phyloP scores from a whole-genome alignment of 2,888 invertebrate species.

The Dryobota labecula region DNA sequence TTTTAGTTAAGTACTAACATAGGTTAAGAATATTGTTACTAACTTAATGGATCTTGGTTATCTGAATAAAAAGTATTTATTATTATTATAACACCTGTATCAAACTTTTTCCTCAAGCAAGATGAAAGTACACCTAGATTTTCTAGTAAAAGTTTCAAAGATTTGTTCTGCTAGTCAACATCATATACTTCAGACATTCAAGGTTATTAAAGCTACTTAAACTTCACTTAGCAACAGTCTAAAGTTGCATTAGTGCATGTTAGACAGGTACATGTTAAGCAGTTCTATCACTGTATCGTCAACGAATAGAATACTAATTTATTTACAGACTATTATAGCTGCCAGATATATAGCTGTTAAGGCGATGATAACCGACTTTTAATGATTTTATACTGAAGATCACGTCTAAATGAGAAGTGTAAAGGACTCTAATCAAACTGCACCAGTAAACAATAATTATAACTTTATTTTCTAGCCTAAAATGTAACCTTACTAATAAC shows the following conservation, averaged over 20 bases:
- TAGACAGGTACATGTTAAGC: constrained; percentile 3
- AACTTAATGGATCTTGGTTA: too few relatives aligned
- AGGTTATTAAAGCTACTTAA: background rate
- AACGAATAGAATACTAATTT: constrained; percentile 26
- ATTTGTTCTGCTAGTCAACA: background rate
- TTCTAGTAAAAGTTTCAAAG: background rate
- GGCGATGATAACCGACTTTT: too few relatives aligned
- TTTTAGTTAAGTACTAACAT: too few relatives aligned
- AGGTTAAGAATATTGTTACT: too few relatives aligned
- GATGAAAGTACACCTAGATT: background rate
- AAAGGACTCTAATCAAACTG: too few relatives aligned
- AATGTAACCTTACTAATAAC: too few relatives aligned
- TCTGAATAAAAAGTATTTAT: too few relatives aligned
- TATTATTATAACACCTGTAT: too few relatives aligned
- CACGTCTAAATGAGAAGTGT: too few relatives aligned
- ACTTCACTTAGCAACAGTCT: constrained; percentile 8
- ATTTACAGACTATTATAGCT: background rate
- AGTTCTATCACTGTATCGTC: constrained; percentile 7
- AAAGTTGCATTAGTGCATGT: constrained; percentile 20
- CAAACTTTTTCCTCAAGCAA: background rate
- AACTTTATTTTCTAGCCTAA: too few relatives aligned
- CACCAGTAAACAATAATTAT: too few relatives aligned
- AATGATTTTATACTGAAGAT: too few relatives aligned
- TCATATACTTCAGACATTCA: background rate
- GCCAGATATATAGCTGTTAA: background rate